These are phyloP conservation scores for Chaenogobius annularis DNA, from an alignment of 2,113 vertebrate genomes.

Conservation along the genomic window DNA sequence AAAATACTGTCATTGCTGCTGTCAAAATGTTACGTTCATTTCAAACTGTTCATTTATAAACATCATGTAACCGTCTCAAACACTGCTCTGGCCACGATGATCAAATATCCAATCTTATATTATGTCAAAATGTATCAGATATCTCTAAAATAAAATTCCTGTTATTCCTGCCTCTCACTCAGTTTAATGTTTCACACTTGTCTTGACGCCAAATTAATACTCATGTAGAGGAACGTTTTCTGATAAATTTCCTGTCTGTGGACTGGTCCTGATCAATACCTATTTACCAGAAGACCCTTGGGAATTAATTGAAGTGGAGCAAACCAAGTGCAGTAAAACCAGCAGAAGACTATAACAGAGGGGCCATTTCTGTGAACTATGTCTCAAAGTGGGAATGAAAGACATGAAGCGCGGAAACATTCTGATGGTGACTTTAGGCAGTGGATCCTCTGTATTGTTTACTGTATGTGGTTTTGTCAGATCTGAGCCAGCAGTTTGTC, in stretches of 20 bases:
- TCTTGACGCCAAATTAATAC: conserved; percentile 14
- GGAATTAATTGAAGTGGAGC: conserved; percentile 5
- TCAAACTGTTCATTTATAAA: background rate
- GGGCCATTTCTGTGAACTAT: conserved; percentile 34
- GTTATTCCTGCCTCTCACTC: background rate
- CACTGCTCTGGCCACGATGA: background rate
- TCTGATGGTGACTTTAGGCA: conserved; percentile 52
- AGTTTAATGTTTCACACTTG: background rate
- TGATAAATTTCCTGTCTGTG: conserved; percentile 3
- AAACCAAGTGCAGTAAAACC: conserved; percentile 8
- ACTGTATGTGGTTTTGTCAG: conserved; percentile 17
- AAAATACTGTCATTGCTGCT: background rate
- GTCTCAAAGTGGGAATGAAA: conserved; percentile 45
- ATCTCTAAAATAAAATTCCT: background rate
- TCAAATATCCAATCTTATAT: background rate
- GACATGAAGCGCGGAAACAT: conserved; percentile 41
- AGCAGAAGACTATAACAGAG: conserved; percentile 11
- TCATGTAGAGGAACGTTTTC: conserved; percentile 9
- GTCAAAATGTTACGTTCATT: background rate
- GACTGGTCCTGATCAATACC: conserved; percentile 21
- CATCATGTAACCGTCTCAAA: background rate
- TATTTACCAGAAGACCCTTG: conserved; percentile 27
- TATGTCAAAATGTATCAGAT: background rate
- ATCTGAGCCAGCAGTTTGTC: conserved; percentile 4
- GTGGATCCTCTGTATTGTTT: conserved; percentile 18